These are phyloP conservation scores for Dendrolimus kikuchii DNA, from an alignment of 1,140 invertebrate species.

Conservation along the genomic window DNA sequence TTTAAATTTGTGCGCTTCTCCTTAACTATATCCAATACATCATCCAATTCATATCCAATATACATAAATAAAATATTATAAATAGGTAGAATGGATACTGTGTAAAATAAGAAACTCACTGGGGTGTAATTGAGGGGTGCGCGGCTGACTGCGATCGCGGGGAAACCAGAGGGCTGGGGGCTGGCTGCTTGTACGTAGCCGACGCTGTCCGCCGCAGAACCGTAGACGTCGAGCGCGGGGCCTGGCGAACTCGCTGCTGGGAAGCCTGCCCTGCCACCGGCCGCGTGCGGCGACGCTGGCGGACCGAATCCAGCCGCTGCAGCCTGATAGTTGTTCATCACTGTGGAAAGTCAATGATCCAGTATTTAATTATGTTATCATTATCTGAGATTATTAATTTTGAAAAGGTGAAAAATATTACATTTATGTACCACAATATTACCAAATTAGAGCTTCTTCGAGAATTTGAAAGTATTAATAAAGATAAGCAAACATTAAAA, in stretches of 20 bases:
- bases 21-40: too few species aligned
- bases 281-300: constrained; percentile 74
- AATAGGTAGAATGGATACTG: not conserved
- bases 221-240: constrained; percentile 91
- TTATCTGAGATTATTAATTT: too few species aligned
- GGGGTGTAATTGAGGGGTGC: constrained; percentile 92
- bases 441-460: too few species aligned
- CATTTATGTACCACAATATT: too few species aligned
- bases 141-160: constrained; percentile 90
- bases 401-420: too few species aligned
- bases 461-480: too few species aligned
- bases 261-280: constrained; percentile 83
- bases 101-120: constrained; percentile 70
- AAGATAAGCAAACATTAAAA: too few species aligned
- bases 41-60: too few species aligned
- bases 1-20: too few species aligned
- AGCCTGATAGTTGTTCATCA: constrained; percentile 96
- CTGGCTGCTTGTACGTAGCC: constrained; percentile 94
- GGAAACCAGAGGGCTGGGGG: constrained; percentile 92
- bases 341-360: constrained; percentile 65
- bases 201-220: constrained; percentile 86
- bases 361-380: too few species aligned
- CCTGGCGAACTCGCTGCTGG: constrained; percentile 91
- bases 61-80: too few species aligned
- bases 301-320: constrained; percentile 83